Evolutionary conservation across 2,113 vertebrate species (phyloP).

Genomic region (Neogobius melanostomus): DNA sequence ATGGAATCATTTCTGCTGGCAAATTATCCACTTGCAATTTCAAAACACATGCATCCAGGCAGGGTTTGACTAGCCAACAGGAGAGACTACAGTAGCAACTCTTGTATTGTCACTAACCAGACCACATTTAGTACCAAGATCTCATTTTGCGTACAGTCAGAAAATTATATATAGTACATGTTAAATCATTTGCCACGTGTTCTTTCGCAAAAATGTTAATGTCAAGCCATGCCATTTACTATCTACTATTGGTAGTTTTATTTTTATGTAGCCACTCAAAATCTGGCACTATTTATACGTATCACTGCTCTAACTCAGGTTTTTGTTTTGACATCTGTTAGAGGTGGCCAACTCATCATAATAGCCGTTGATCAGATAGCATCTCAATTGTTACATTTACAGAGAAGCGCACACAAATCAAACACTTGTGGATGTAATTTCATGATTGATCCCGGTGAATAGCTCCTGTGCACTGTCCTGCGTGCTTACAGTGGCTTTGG

Average conservation of each 20-base stretch:
- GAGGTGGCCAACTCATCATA: background rate
- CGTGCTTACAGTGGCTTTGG: background rate
- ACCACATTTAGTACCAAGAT: too few species aligned
- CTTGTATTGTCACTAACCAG: too few species aligned
- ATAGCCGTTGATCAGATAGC: background rate
- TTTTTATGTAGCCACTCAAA: background rate
- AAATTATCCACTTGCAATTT: too few species aligned
- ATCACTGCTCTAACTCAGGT: background rate
- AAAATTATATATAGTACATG: too few species aligned
- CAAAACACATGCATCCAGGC: too few species aligned
- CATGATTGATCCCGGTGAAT: slow-evolving; percentile 1
- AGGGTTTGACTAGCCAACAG: too few species aligned
- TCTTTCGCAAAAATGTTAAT: too few species aligned
- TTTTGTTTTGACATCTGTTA: slow-evolving; percentile 11
- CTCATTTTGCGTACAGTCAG: too few species aligned
- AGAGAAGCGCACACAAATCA: slow-evolving; percentile 1
- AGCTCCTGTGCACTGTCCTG: background rate
- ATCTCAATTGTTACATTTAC: background rate
- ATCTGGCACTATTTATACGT: background rate
- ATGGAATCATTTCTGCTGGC: too few species aligned
- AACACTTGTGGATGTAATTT: slow-evolving; percentile 10
- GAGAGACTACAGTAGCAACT: too few species aligned
- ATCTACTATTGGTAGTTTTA: background rate
- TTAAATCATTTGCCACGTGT: too few species aligned
- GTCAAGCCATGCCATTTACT: background rate